Conservation (phyloP, 1,140 invertebrate genomes). For the Bilobella aurantiaca region DNA sequence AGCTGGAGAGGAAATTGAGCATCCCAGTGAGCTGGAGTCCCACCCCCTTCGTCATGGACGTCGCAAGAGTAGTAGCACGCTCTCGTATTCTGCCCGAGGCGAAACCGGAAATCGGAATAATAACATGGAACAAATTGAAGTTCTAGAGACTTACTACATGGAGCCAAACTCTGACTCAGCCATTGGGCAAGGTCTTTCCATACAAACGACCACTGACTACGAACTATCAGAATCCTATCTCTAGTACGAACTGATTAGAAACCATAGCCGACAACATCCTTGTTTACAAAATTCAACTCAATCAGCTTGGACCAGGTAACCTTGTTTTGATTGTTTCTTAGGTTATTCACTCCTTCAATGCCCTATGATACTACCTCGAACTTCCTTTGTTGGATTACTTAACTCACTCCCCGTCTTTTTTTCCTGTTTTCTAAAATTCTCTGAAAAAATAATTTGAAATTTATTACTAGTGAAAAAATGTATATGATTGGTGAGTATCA, state of each 20-base stretch:
- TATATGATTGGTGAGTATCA: not conserved
- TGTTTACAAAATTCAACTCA: too few species aligned
- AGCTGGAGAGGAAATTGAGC: constrained; percentile 52
- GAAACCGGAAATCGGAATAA: constrained; percentile 16
- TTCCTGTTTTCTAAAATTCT: not conserved
- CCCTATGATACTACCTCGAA: too few species aligned
- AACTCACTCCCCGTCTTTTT: too few species aligned
- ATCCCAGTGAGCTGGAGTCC: constrained; percentile 49
- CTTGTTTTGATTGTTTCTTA: too few species aligned
- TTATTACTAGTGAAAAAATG: not conserved
- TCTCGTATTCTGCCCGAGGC: not conserved
- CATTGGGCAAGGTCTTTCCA: constrained; percentile 56
- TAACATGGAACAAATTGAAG: constrained; percentile 34
- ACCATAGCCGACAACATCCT: too few species aligned
- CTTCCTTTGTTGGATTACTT: too few species aligned
- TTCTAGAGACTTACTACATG: constrained; percentile 30
- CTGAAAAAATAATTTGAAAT: not conserved
- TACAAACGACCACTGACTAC: constrained; percentile 67
- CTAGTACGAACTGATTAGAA: too few species aligned
- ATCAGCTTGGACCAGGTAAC: too few species aligned
- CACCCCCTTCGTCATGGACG: not conserved
- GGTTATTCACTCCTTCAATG: too few species aligned
- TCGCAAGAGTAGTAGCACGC: not conserved
- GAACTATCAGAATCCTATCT: constrained; percentile 80
- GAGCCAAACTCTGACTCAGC: constrained; percentile 54